Conservation (phyloP, 2,888 invertebrate genomes). For the Drosophila dives region DNA sequence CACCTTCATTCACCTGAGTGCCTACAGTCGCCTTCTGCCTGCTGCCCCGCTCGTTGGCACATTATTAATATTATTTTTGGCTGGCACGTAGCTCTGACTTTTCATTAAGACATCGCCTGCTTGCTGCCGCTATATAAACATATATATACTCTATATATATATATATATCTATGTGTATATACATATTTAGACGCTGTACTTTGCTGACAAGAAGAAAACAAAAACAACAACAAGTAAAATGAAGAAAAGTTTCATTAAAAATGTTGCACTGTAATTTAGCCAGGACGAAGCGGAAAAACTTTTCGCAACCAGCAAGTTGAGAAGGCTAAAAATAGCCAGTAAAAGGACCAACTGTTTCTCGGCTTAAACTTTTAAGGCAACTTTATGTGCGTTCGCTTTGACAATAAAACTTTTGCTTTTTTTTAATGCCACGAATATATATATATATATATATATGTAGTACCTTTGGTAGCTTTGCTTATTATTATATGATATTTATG, state of each 20-base stretch:
- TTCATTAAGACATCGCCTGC: constrained; percentile 68
- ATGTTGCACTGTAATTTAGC: constrained; percentile 75
- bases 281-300: constrained; percentile 35
- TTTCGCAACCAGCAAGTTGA: constrained; percentile 37
- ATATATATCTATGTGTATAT: background rate
- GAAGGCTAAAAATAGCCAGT: constrained; percentile 65
- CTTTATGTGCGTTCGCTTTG: constrained; percentile 70
- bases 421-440: constrained; percentile 31
- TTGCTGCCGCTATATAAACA: constrained; percentile 27
- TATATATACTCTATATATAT: background rate
- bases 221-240: background rate
- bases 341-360: constrained; percentile 35
- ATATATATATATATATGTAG: background rate
- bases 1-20: background rate
- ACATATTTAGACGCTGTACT: constrained; percentile 9
- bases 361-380: constrained; percentile 74
- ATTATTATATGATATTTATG: constrained; percentile 61
- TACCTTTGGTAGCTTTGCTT: constrained; percentile 12
- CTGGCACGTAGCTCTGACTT: constrained; percentile 59
- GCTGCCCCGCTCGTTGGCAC: constrained; percentile 42
- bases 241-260: constrained; percentile 75
- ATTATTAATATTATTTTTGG: constrained; percentile 74
- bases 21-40: constrained; percentile 5
- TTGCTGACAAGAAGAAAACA: constrained; percentile 26
- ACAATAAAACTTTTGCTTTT: constrained; percentile 75